Evolutionary conservation across 2,888 invertebrate genomes (phyloP), one percentile per base, ranked within the genome.

Genomic region (Gortyna flavago): DNA sequence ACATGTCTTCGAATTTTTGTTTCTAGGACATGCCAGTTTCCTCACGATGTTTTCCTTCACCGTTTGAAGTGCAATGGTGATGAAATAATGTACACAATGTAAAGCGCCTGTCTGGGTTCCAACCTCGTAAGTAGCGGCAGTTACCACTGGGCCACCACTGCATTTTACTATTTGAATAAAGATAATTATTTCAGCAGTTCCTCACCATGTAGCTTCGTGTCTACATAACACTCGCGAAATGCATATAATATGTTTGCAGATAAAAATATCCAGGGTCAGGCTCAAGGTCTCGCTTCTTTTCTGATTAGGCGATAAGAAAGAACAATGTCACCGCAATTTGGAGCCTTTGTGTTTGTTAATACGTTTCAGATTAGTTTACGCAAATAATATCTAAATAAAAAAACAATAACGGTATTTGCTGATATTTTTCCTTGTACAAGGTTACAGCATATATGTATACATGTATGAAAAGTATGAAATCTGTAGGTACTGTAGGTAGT

Each of bases 191-290:
- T 92, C 89, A 89, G 89, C 91, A 91, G 91, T 91, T 92, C 91
- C 90, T 91, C 92, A 90, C 93, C 93, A 91, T 91, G 91, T 92
- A 90, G 91, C 87, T 90, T 77, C 88, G 89, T 92, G 93, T 93
- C 93, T 93, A 92, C 92, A 92, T 91, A 92, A 90, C 90, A 91
- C 89, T 96, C 93, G 96, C 96, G 91, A 96, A 96, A 95, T 95
- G 87, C n/a, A n/a, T n/a, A n/a, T n/a, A n/a, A n/a, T n/a, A n/a
- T 90, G 85, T 90, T 94, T 94, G 95, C 95, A 95, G 95, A 96
- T 95, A 95, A 96, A 96, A 96, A 95, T 96, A 95, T 91, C 93
- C 96, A 96, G 94, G 96, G 96, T 95, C 96, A 95, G 93, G 94
- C 94, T 95, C 96, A 96, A 96, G 96, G 96, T 94, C 93, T 94